Evolutionary conservation across 2,113 vertebrate species (phyloP).

Genomic region (Antigone vipio): DNA sequence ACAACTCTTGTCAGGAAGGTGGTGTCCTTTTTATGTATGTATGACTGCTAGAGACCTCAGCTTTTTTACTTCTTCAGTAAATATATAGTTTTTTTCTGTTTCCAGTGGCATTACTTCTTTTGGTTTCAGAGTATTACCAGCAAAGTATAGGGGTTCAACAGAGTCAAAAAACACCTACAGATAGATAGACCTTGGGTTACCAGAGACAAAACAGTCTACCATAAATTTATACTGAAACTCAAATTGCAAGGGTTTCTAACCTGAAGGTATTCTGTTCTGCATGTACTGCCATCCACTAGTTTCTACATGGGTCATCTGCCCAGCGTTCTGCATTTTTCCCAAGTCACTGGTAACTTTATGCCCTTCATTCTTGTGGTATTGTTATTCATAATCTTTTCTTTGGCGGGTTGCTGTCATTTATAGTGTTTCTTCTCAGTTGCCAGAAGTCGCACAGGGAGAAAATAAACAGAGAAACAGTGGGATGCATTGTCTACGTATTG

Average conservation of each 20-base stretch:
- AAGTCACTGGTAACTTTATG: constrained; percentile 41
- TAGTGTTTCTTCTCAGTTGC: constrained; percentile 11
- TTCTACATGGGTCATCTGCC: background rate
- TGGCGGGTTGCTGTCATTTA: constrained; percentile 24
- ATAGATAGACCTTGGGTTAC: background rate
- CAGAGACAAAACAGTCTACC: background rate
- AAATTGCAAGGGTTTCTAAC: background rate
- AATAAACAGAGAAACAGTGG: constrained; percentile 59
- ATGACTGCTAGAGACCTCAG: background rate
- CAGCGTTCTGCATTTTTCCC: background rate
- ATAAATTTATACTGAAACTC: background rate
- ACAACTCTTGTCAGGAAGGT: background rate
- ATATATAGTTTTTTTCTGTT: background rate
- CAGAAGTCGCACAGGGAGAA: constrained; percentile 55
- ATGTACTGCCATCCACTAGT: background rate
- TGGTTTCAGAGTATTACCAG: background rate
- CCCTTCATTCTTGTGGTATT: constrained; percentile 48
- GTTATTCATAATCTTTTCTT: constrained; percentile 61
- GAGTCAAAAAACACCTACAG: background rate
- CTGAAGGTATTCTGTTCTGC: background rate
- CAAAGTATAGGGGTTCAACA: background rate
- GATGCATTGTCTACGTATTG: constrained; percentile 42
- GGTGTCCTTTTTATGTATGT: no score
- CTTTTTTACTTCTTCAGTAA: background rate
- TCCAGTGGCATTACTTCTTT: background rate